Evolutionary conservation across 2,113 vertebrate genomes (phyloP).

Genomic region (Ammospiza nelsoni): DNA sequence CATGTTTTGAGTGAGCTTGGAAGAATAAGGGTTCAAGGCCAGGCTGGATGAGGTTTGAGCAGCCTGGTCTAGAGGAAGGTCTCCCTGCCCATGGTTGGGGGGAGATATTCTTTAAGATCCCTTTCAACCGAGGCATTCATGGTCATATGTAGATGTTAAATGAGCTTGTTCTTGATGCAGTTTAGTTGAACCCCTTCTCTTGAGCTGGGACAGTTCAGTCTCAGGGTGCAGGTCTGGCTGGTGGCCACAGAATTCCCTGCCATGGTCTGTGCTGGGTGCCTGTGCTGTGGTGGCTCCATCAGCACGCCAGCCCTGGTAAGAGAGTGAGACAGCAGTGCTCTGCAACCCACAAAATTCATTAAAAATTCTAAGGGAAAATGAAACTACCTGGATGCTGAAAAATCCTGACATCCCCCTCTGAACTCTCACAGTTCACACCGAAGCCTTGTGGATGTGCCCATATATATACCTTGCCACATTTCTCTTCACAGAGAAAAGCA

Average conservation of each 20-base stretch:
- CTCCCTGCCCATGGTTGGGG: neutral
- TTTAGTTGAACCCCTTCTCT: neutral
- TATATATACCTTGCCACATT: neutral
- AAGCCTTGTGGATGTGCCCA: neutral
- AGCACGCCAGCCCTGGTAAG: neutral
- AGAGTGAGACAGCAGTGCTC: neutral
- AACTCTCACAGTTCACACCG: neutral
- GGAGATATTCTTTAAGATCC: neutral
- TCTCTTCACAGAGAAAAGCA: no score
- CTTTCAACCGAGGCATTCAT: neutral
- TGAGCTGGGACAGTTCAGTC: neutral
- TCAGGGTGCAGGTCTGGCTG: accelerated
- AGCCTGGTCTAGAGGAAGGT: neutral
- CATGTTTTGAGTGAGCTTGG: neutral
- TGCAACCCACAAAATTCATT: no score
- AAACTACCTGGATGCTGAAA: neutral
- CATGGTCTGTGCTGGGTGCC: no score
- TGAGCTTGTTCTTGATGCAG: accelerated
- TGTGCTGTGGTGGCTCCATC: neutral
- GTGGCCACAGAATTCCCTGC: no score
- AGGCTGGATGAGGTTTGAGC: neutral
- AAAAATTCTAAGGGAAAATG: neutral
- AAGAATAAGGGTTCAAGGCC: neutral
- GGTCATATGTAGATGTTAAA: neutral
- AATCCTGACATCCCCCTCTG: neutral